Base-by-base conservation (phyloP, 2,797 vertebrate genomes). In the Fundulus diaphanus region DNA sequence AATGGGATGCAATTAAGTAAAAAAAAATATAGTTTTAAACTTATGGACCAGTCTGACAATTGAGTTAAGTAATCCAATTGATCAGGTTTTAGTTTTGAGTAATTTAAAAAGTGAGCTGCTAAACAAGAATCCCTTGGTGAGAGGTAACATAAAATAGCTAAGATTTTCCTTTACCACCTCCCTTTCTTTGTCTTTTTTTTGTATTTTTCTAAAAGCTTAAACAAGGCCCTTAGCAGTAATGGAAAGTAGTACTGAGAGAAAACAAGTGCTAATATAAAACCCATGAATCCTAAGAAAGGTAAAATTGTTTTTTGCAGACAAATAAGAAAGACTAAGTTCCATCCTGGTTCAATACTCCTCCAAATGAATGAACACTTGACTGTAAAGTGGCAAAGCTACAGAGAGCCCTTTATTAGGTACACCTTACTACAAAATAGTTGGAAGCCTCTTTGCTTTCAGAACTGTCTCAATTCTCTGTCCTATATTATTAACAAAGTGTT, bases 181-280 rank as follows among this genome's bases (percentile, higher is more conserved):
- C 8, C 29, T 71, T 40, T 66, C 24, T 48, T 70, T 59, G 29
- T 69, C 67, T 72, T 24, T 77, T 27, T 13, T 2, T 7, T 42
- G 7, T 65, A 15, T n/a, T 40, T 65, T 65, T 22, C 22, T 74
- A 75, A 71, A 70, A 76, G 44, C 33, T 15, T 15, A 44, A 63
- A 87, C 80, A 79, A 82, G 57, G 68, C 79, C 73, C 76, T 71
- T 52, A 81, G 77, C 82, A 85, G 81, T 85, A 78, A 85, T 73
- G n/a, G 77, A 78, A 79, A 82, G 56, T 80, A 84, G 85, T 79
- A 81, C 77, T 18, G 83, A 54, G 59, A 51, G 61, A 74, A 84
- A 81, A 31, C 29, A 82, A 57, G 29, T 9, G 11, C 68, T 88
- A 84, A 87, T 87, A 73, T 73, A 76, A 54, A 82, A 77, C 68